phyloP scores from a whole-genome alignment of 2,797 vertebrate species.

The Scarus forsteni region DNA sequence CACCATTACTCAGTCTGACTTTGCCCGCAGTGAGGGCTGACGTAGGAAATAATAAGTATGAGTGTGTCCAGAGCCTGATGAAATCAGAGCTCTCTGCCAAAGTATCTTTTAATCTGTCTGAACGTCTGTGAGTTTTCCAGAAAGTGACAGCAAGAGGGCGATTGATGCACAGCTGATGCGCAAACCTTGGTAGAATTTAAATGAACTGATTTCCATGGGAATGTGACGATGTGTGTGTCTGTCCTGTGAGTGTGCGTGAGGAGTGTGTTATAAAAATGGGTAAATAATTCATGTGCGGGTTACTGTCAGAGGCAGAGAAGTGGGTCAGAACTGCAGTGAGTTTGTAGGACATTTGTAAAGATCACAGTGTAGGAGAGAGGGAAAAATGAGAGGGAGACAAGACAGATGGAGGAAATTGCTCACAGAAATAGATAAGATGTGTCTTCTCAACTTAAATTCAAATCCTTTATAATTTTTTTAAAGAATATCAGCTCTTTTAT shows the following conservation, averaged over 20 bases:
- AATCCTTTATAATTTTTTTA: background rate
- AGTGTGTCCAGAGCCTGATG: constrained; percentile 30
- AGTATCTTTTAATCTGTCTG: constrained; percentile 28
- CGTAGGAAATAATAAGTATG: constrained; percentile 27
- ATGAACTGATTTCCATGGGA: constrained; percentile 30
- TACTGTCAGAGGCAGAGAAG: constrained; percentile 49
- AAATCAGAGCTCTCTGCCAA: constrained; percentile 38
- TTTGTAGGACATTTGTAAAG: constrained; percentile 35
- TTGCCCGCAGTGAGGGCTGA: constrained; percentile 30
- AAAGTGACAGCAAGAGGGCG: constrained; percentile 16
- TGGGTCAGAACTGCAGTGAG: constrained; percentile 62
- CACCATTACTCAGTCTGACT: constrained; percentile 5
- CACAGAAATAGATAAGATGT: background rate
- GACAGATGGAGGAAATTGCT: background rate
- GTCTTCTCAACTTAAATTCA: background rate
- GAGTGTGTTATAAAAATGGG: constrained; percentile 27
- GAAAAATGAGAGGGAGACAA: background rate
- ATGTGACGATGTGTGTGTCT: background rate
- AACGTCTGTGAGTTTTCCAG: constrained; percentile 23
- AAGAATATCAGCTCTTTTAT: background rate
- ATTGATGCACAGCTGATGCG: constrained; percentile 40
- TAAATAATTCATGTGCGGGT: constrained; percentile 69
- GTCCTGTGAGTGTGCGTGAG: constrained; percentile 1
- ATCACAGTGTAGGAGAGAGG: constrained; percentile 26
- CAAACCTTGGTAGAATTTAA: constrained; percentile 17